Evolutionary conservation across 2,888 invertebrate species (phyloP), one percentile per base, ranked within the genome.

Genomic region (Eledona agricola): DNA sequence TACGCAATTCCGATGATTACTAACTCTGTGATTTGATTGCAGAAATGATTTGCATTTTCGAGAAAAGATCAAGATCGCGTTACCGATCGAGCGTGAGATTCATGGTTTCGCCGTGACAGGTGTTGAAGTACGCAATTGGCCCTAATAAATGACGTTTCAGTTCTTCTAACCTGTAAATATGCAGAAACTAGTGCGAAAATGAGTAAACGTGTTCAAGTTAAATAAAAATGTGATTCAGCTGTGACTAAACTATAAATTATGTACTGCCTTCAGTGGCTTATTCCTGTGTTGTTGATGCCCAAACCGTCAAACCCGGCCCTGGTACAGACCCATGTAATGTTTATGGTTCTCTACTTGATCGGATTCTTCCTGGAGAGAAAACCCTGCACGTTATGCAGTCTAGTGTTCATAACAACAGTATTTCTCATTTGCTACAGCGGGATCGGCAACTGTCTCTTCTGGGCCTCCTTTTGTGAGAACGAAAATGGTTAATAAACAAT

Each of bases 261-360:
- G 96, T 96, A 96, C 83, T 96, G 96, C 81, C 85, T 96, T 71
- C 96, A 96, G 84, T 96, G 95, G 90, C 82, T 99, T 71, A 91
- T 98, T 69, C 97, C 97, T 51, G 96, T 98, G 67, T 82, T 98
- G 59, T 83, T 98, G 61, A 96, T 98, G 77, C 97, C 98, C 63
- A 98, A 97, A 78, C 97, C 98, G 47, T 87, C 96, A 59, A 97
- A 98, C 80, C 96, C 97, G 69, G 94, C 95, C 20, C 81, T 97
- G 53, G 85, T 97, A 66, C 93, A 96, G 76, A 96, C 96, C 45
- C 95, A 96, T 78, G 94, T 96, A 55, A 93, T 97, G 90, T 97
- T 98, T 77, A 94, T 98, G 85, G 90, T 94, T 60, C 82, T 98
- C 42, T 98, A 98, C 78, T 79, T 98, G 65, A 89, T 96, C 65